These are phyloP conservation scores for Drosophila meridiana DNA, from an alignment of 2,888 invertebrate genomes.

Conservation along the genomic window DNA sequence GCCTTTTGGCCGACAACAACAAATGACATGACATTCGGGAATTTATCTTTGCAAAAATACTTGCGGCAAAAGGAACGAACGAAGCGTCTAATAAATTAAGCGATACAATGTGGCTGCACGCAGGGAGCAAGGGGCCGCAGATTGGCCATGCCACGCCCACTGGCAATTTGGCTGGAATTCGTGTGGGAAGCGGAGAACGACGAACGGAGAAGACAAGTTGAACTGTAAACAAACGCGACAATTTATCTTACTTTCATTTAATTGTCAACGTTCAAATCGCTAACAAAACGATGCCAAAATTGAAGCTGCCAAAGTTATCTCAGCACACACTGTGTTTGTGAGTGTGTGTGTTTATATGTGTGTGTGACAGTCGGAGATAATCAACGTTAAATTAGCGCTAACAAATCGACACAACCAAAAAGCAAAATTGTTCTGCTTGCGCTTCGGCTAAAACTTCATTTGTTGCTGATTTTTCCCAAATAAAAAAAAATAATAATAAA, in stretches of 20 bases:
- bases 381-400: conserved; percentile 74
- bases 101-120: conserved; percentile 40
- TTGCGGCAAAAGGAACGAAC: conserved; percentile 61
- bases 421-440: conserved; percentile 27
- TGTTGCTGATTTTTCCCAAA: not conserved
- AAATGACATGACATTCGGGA: conserved; percentile 71
- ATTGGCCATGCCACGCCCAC: conserved; percentile 46
- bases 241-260: conserved; percentile 82
- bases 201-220: conserved; percentile 67
- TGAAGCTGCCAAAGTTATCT: conserved; percentile 50
- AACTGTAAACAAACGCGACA: conserved; percentile 81
- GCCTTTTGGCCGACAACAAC: conserved; percentile 47
- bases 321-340: conserved; percentile 12
- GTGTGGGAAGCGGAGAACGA: too few species aligned
- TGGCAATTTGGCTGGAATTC: conserved; percentile 52
- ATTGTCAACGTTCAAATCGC: conserved; percentile 79
- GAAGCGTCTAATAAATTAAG: conserved; percentile 66
- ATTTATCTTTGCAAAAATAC: conserved; percentile 73
- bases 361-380: conserved; percentile 56
- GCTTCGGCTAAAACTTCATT: conserved; percentile 14
- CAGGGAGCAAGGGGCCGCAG: conserved; percentile 10
- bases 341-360: conserved; percentile 9
- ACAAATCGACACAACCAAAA: conserved; percentile 66
- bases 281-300: conserved; percentile 61
- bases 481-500: conserved; percentile 6